Evolutionary conservation across 2,888 invertebrate species (phyloP), one percentile per base, ranked within the genome.

Genomic region (Meteorus colon): DNA sequence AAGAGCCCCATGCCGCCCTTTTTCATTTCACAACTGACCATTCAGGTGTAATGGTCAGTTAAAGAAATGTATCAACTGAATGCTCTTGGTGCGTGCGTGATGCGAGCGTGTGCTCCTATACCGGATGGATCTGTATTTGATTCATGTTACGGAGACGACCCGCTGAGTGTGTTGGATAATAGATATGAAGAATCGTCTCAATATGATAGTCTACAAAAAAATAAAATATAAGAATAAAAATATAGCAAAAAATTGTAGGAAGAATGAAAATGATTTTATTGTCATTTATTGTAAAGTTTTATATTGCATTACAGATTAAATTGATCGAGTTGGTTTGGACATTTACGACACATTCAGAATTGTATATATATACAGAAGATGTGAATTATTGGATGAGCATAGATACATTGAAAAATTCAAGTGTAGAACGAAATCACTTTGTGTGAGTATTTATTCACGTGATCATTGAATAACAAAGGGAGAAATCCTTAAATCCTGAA

Each of bases 41-140:
- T 89, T 89, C 88, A 87, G 87, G 88, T 89, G 89, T 87, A 89
- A 88, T 89, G 88, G 88, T 88, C 89, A 89, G 88, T 86, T 86
- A 86, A 41, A 88, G 86, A 84, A 86, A 88, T 85, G 87, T 87
- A 86, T 5, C 86, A 87, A 88, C 87, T 85, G 55, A 55, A 55
- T 55, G 55, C 55, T 55, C 19, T 5, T 6, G n/a, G 55, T 55
- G 19, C 55, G 55, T 55, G 55, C n/a, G 55, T 19, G 8, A n/a
- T 55, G 19, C 55, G 19, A 55, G 55, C 24, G 55, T 19, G 55
- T 55, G 48, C 19, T n/a, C 55, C 55, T 19, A 19, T 19, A 55
- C 55, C 55, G 55, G 55, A 55, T 55, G 55, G 19, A 55, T 55
- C 55, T 19, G 55, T 55, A 19, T 55, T 55, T 55, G 19, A 19